These are phyloP conservation scores for Tiliacea citrago DNA, from an alignment of 2,888 invertebrate species.

Conservation along the genomic window DNA sequence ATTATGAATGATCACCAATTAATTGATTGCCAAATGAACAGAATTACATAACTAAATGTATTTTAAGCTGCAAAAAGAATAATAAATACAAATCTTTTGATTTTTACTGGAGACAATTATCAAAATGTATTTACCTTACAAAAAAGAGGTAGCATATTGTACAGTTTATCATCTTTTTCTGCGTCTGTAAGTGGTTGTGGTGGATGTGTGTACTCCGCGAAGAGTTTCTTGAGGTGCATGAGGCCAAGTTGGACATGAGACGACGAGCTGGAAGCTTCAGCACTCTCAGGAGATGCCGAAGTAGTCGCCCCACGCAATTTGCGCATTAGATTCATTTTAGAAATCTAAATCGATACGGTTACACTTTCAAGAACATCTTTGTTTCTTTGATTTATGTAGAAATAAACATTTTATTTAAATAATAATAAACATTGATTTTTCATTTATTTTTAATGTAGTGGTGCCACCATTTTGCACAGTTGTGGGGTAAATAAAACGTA, in stretches of 20 bases:
- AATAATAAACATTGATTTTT: conserved; percentile 65
- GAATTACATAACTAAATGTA: background rate
- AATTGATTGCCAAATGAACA: conserved; percentile 12
- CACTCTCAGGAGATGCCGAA: conserved; percentile 89
- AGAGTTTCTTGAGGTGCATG: conserved; percentile 98
- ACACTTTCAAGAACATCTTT: conserved; percentile 57
- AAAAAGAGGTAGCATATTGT: conserved; percentile 99
- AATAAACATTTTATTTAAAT: conserved; percentile 60
- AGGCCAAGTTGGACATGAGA: conserved; percentile 97
- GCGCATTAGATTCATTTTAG: conserved; percentile 97
- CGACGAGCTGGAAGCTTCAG: conserved; percentile 91
- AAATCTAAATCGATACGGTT: conserved; percentile 41
- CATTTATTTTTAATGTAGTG: conserved; percentile 39
- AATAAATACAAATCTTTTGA: conserved; percentile 1
- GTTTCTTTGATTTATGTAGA: conserved; percentile 35
- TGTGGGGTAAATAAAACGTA: conserved; percentile 17
- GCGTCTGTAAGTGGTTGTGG: conserved; percentile 94
- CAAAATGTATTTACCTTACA: conserved; percentile 94
- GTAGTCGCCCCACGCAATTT: conserved; percentile 93
- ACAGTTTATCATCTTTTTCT: conserved; percentile 97
- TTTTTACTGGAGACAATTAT: background rate
- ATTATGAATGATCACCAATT: background rate
- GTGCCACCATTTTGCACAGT: conserved; percentile 51
- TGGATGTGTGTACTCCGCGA: conserved; percentile 98
- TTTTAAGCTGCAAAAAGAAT: background rate